Conservation (phyloP, 53 echinoderm and acorn worm species). For the Mesocentrotus franciscanus region DNA sequence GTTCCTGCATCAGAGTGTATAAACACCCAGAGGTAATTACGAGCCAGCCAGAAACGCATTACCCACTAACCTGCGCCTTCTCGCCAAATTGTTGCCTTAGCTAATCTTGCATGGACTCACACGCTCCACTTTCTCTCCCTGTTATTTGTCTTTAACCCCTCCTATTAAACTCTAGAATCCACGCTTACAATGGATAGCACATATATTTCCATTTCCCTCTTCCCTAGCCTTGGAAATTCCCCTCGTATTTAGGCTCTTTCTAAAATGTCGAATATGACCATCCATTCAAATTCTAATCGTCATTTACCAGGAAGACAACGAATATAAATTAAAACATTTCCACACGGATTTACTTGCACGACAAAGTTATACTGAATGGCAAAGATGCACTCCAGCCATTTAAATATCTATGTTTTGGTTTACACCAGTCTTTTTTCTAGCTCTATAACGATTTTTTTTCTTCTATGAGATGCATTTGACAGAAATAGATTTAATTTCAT, state of each 20-base stretch:
- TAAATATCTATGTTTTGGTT: too few relatives aligned
- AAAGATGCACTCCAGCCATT: too few relatives aligned
- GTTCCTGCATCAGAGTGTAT: not conserved
- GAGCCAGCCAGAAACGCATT: slow-evolving; percentile 16
- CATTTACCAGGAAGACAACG: not conserved
- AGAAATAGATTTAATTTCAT: too few relatives aligned
- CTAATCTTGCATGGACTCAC: slow-evolving; percentile 19
- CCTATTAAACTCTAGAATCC: not conserved
- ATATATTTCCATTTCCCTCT: not conserved
- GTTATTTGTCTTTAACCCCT: not conserved
- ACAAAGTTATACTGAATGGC: too few relatives aligned
- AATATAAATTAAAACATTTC: not conserved
- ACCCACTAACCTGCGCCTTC: not conserved
- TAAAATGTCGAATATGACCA: not conserved
- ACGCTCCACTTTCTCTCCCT: not conserved
- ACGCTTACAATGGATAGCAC: not conserved
- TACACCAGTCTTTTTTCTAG: too few relatives aligned
- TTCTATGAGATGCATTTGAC: too few relatives aligned
- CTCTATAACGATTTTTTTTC: too few relatives aligned
- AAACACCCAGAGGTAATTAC: slow-evolving; percentile 45
- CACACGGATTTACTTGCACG: too few relatives aligned
- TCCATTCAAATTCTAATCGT: not conserved
- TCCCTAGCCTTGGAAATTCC: not conserved
- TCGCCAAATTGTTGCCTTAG: slow-evolving; percentile 37
- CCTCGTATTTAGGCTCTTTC: not conserved